Percentiles rank a stretch among this genome's conserved stretches.
Evolutionary conservation across 2,113 vertebrate genomes (phyloP).

Genomic region (Ochotona princeps): DNA sequence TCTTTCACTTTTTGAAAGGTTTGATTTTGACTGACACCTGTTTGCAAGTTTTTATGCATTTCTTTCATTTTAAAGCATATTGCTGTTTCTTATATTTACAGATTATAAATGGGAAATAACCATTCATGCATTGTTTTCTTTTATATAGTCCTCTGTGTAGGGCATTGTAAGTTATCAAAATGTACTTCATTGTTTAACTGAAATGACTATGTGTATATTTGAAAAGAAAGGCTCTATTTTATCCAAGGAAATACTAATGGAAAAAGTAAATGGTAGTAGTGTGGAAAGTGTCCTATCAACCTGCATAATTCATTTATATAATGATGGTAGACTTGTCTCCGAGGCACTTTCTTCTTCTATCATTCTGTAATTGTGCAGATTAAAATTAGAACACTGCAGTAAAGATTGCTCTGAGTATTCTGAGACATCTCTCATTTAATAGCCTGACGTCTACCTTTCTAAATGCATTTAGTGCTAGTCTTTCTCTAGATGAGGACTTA

Average conservation of each 20-base stretch:
- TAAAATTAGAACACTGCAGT: slow-evolving; percentile 20
- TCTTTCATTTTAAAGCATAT: neutral
- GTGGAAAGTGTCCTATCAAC: slow-evolving; percentile 59
- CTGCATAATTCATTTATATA: slow-evolving; percentile 65
- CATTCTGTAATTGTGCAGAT: slow-evolving; percentile 60
- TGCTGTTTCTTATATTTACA: slow-evolving; percentile 16
- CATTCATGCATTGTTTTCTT: slow-evolving; percentile 28
- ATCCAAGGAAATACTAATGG: slow-evolving; percentile 49
- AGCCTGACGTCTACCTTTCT: neutral
- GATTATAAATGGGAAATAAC: slow-evolving; percentile 33
- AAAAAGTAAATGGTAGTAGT: slow-evolving; percentile 64
- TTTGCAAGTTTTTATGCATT: neutral
- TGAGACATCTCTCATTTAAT: slow-evolving; percentile 57
- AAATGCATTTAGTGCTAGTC: slow-evolving; percentile 35
- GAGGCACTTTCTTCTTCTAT: slow-evolving; percentile 48
- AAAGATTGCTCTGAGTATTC: slow-evolving; percentile 50
- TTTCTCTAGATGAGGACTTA: slow-evolving; percentile 15
- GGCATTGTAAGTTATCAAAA: slow-evolving; percentile 32
- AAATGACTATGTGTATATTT: slow-evolving; percentile 41
- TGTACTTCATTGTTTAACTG: slow-evolving; percentile 17
- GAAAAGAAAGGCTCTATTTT: slow-evolving; percentile 35
- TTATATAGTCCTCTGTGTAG: neutral
- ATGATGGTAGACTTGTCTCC: slow-evolving; percentile 63
- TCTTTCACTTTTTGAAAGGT: neutral
- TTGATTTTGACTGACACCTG: neutral